Conservation (phyloP, 2,797 vertebrate genomes). For the Esox lucius region DNA sequence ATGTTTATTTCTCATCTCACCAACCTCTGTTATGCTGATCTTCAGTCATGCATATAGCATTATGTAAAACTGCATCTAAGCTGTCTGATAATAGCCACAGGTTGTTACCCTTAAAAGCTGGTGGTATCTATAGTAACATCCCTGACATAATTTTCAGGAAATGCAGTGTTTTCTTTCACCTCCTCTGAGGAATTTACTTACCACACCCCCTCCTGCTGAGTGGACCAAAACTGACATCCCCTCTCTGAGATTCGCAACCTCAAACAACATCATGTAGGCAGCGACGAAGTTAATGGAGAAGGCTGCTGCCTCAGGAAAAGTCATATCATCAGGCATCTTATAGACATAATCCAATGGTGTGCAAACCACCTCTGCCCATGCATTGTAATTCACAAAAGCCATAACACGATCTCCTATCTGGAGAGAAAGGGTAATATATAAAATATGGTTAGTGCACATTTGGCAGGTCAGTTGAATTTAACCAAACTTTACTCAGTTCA, state of each 20-base stretch:
- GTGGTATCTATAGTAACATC: conserved; percentile 21
- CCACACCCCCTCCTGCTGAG: conserved; percentile 95
- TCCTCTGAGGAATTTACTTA: conserved; percentile 69
- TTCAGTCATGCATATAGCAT: neutral
- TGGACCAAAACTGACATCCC: conserved; percentile 98
- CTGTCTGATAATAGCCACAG: conserved; percentile 7
- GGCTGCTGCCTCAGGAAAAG: conserved; percentile 90
- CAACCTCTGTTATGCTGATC: neutral
- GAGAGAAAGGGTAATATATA: conserved; percentile 33
- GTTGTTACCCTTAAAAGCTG: conserved; percentile 3
- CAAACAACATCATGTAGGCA: conserved; percentile 98
- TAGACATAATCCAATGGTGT: conserved; percentile 91
- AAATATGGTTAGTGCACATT: neutral
- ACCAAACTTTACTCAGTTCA: neutral
- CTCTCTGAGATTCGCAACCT: conserved; percentile 93
- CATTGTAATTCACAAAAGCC: conserved; percentile 95
- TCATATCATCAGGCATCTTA: conserved; percentile 97
- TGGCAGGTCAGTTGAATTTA: neutral
- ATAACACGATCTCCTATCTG: conserved; percentile 97
- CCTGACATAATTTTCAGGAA: conserved; percentile 7
- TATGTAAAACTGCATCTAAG: conserved; percentile 6
- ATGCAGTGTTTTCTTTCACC: neutral
- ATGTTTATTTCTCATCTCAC: neutral
- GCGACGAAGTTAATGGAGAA: conserved; percentile 97
- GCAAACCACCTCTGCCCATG: conserved; percentile 98